Evolutionary conservation across 2,797 vertebrate species (phyloP).

Genomic region (Gambelia wislizenii): DNA sequence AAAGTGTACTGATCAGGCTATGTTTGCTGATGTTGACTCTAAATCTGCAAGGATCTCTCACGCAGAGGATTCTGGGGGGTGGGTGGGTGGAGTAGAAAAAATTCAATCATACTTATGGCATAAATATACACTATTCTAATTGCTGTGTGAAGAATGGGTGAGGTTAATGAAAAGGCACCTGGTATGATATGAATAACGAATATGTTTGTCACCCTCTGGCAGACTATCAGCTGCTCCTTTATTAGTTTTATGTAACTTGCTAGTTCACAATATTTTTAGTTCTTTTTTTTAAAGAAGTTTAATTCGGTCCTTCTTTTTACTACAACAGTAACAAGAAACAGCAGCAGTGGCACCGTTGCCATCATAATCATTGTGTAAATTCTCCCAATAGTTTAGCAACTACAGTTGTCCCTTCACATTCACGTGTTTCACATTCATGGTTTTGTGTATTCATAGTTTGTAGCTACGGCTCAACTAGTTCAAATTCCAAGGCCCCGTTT

Average conservation of each 20-base stretch:
- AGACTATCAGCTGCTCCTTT: conserved; percentile 9
- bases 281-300: background rate
- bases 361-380: background rate
- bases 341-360: background rate
- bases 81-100: background rate
- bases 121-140: background rate
- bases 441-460: no score
- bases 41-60: background rate
- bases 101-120: background rate
- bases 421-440: no score
- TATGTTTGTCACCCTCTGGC: conserved; percentile 14
- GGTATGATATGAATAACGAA: conserved; percentile 6
- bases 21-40: background rate
- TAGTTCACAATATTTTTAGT: background rate
- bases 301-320: background rate
- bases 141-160: background rate
- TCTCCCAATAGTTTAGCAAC: background rate
- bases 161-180: conserved; percentile 8
- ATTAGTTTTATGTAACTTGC: background rate
- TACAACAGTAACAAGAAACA: background rate
- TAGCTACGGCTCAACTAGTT: no score
- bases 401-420: no score
- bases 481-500: no score
- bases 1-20: background rate
- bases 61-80: background rate